A percentile compares a stretch with the other conserved stretches of the same genome.
Conservation (phyloP, 2,113 vertebrate species). For the Dunckerocampus dactyliophorus region DNA sequence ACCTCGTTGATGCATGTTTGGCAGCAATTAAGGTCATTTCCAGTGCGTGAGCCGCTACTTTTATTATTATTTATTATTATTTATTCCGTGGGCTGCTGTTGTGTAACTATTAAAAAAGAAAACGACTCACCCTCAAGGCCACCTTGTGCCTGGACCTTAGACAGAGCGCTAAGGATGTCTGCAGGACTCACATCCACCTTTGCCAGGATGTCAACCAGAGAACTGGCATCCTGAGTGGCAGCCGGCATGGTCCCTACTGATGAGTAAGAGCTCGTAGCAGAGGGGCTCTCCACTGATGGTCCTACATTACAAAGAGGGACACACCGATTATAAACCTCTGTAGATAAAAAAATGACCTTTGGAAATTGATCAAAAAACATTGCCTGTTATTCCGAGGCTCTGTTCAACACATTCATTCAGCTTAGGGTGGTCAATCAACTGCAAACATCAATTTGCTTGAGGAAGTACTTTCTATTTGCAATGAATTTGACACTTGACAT, state of each 20-base stretch:
- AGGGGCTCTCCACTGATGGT: slow-evolving; percentile 47
- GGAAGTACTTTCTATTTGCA: no score
- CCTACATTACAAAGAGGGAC: slow-evolving; percentile 21
- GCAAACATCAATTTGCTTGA: no score
- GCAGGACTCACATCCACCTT: slow-evolving; percentile 88
- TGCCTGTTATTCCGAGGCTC: no score
- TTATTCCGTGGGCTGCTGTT: no score
- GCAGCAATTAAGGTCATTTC: no score
- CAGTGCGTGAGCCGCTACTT: no score
- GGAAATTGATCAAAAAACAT: background rate
- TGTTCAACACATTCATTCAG: no score
- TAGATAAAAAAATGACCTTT: background rate
- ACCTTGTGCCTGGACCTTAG: slow-evolving; percentile 84
- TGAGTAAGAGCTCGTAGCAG: slow-evolving; percentile 44
- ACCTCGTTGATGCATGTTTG: no score
- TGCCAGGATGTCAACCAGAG: slow-evolving; percentile 86
- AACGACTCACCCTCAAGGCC: slow-evolving; percentile 79
- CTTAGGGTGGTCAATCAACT: no score
- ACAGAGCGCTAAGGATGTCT: slow-evolving; percentile 85
- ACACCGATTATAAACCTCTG: background rate
- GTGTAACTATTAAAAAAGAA: background rate
- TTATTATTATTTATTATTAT: no score
- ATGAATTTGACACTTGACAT: no score
- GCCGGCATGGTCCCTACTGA: slow-evolving; percentile 68
- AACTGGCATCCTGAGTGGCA: slow-evolving; percentile 68